Conservation (phyloP, 2,888 invertebrate species). For the Parnassius mnemosyne region DNA sequence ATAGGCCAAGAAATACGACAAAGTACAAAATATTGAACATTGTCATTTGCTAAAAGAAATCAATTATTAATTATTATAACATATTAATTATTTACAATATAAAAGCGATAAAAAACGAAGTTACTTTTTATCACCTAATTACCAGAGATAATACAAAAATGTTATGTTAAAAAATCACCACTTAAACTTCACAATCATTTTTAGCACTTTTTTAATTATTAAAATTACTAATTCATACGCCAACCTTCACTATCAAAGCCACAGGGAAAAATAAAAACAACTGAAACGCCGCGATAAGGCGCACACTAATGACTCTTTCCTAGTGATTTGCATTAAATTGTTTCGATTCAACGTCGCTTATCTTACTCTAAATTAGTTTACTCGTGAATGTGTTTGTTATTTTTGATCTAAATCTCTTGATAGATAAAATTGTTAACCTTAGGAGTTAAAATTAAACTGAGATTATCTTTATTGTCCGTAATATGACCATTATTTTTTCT, state of each 20-base stretch:
- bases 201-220: not conserved
- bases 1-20: too few species aligned
- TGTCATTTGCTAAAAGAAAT: too few species aligned
- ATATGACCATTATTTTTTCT: not conserved
- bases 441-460: not conserved
- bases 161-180: not conserved
- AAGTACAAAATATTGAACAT: too few species aligned
- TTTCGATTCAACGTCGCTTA: constrained; percentile 6
- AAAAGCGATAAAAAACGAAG: too few species aligned
- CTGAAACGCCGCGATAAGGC: constrained; percentile 11
- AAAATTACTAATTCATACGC: not conserved
- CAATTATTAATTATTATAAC: too few species aligned
- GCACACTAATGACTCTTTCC: constrained; percentile 17
- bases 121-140: too few species aligned
- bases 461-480: not conserved
- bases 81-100: too few species aligned
- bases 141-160: too few species aligned
- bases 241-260: constrained; percentile 5
- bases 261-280: constrained; percentile 15
- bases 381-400: constrained; percentile 7
- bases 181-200: not conserved
- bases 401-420: constrained; percentile 14
- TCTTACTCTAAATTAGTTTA: constrained; percentile 9
- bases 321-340: constrained; percentile 8
- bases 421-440: constrained; percentile 7